Conservation (phyloP, 1,140 invertebrate species). For the Aphaenogaster ashmeadi region DNA sequence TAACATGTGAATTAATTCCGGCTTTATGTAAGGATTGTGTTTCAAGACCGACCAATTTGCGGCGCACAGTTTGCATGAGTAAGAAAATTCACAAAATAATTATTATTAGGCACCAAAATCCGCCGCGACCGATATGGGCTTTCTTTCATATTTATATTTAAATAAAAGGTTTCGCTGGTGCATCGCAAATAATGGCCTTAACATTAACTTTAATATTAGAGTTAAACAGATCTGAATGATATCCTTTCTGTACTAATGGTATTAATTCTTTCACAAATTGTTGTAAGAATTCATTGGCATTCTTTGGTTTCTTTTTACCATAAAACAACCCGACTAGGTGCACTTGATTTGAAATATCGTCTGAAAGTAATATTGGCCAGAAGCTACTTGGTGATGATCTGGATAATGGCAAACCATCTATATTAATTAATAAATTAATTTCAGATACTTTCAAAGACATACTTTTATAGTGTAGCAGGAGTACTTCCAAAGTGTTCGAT, state of each 20-base stretch:
- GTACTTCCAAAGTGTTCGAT: neutral
- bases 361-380: slow-evolving; percentile 42
- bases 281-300: slow-evolving; percentile 39
- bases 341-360: slow-evolving; percentile 37
- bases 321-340: slow-evolving; percentile 22
- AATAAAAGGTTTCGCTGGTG: neutral
- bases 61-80: no score
- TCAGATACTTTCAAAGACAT: slow-evolving; percentile 27
- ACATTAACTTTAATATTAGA: slow-evolving; percentile 13
- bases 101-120: no score
- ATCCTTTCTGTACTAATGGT: slow-evolving; percentile 21
- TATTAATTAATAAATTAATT: slow-evolving; percentile 28
- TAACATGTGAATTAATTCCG: no score
- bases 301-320: slow-evolving; percentile 18
- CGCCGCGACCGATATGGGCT: no score
- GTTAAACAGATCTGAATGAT: slow-evolving; percentile 10
- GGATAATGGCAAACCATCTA: slow-evolving; percentile 34
- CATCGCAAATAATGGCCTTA: slow-evolving; percentile 10
- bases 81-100: no score
- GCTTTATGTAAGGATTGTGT: no score
- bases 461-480: neutral
- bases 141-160: no score
- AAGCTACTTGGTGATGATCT: slow-evolving; percentile 29
- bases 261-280: slow-evolving; percentile 43
- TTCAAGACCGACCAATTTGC: no score